Evolutionary conservation across 2,797 vertebrate species (phyloP), one percentile per base, ranked within the genome.

Genomic region (Coccyzus lansbergi): DNA sequence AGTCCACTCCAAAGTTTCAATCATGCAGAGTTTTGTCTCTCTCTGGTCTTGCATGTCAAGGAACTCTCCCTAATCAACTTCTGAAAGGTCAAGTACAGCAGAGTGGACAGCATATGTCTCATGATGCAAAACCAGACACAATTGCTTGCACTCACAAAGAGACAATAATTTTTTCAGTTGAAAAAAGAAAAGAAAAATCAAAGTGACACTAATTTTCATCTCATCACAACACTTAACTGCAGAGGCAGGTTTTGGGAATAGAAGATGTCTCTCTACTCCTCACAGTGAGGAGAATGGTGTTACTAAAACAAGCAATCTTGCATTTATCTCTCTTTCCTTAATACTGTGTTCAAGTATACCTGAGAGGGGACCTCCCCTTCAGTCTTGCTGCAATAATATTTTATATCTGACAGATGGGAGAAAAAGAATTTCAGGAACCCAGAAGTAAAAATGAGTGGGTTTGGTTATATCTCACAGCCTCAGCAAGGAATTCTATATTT

Each of bases 181-280:
- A 34, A 69, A 75, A 86, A 52, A 69, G 31, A 46, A 48, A 38
- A 68, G 42, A 53, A 80, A 94, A 94, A 92, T 71, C 59, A 78
- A 80, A 95, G 53, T 19, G n/a, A 89, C 5, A 11, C 19, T 48
- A 60, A 76, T 83, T 89, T 92, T 65, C 64, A 94, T 46, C 68
- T 92, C 28, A 59, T 21, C 0, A 0, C 52, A 94, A 92, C 21
- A 33, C 7, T 44, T 48, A 93, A 49, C 34, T 86, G 55, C 52
- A 86, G 69, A 95, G 72, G 34, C 76, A 42, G 17, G 38, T 81
- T 96, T 88, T 12, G 25, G 71, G 88, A 83, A 70, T 34, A 69
- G 67, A 77, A 87, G 59, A 55, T 11, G 19, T 36, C 28, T 83
- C 81, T 83, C 79, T 64, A 31, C 46, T 58, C 64, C 34, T 86